These are phyloP conservation scores for Gymnothorax reevesii DNA, from an alignment of 2,797 vertebrate genomes.

Conservation along the genomic window DNA sequence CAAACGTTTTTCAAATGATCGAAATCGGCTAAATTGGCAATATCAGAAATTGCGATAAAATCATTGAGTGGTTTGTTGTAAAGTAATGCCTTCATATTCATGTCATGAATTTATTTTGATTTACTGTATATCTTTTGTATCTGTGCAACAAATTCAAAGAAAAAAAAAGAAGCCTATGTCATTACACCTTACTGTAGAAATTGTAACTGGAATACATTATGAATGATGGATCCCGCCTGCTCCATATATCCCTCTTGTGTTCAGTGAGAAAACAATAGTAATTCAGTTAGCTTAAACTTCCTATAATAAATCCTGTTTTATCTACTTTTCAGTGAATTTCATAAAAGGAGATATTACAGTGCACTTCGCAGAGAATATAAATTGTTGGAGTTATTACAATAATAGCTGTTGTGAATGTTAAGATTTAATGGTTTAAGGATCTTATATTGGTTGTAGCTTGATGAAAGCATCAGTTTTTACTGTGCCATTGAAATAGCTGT, in stretches of 20 bases:
- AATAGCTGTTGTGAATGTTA: background rate
- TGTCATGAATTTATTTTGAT: background rate
- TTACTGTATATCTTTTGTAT: background rate
- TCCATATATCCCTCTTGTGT: slow-evolving; percentile 17
- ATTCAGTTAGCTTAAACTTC: slow-evolving; percentile 22
- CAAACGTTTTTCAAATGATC: background rate
- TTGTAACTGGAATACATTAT: slow-evolving; percentile 17
- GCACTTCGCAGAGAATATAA: background rate
- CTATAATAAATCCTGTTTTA: slow-evolving; percentile 6
- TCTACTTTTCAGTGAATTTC: background rate
- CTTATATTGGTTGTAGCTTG: slow-evolving; percentile 2
- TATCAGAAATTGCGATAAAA: background rate
- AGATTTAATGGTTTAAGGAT: background rate
- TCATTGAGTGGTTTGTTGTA: background rate
- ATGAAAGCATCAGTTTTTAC: background rate
- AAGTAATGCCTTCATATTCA: background rate
- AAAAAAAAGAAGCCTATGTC: background rate
- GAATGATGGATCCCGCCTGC: slow-evolving; percentile 2
- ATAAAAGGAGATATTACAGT: background rate
- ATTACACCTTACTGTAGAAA: slow-evolving; percentile 8
- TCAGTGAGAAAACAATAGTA: slow-evolving; percentile 13
- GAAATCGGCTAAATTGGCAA: background rate
- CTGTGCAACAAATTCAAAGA: slow-evolving; percentile 4
- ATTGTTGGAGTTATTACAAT: background rate
- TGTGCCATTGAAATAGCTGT: background rate